Percentiles rank a stretch among this genome's conserved stretches.
These are phyloP conservation scores for Leptopilina drosophilae DNA, from an alignment of 2,888 invertebrate genomes.

Conservation along the genomic window DNA sequence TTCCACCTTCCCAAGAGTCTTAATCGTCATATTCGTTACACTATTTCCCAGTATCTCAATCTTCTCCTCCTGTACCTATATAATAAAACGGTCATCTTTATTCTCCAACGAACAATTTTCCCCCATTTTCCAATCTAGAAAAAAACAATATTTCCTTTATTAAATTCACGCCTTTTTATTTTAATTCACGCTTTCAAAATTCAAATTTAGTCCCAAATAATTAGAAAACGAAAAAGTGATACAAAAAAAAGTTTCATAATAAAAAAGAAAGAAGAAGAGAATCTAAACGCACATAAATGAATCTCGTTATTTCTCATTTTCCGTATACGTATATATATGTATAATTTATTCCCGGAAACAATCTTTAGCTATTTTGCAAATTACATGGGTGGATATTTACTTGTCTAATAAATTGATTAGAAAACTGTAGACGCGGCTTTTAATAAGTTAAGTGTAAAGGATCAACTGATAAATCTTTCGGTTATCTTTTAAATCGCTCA, in stretches of 20 bases:
- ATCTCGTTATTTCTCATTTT: neutral
- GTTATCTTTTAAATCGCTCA: slow-evolving; percentile 28
- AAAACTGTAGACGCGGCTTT: neutral
- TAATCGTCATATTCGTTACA: slow-evolving; percentile 37
- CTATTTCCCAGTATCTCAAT: slow-evolving; percentile 28
- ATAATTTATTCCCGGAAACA: neutral
- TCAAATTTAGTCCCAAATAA: no score
- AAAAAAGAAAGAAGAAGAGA: no score
- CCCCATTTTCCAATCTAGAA: no score
- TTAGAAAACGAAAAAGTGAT: no score
- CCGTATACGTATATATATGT: no score
- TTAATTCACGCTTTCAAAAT: no score
- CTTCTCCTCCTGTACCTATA: no score
- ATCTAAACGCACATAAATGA: no score
- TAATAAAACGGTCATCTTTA: slow-evolving; percentile 31
- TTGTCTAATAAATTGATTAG: slow-evolving; percentile 6
- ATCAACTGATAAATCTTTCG: slow-evolving; percentile 9
- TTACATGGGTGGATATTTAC: slow-evolving; percentile 6
- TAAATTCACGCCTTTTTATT: no score
- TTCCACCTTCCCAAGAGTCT: slow-evolving; percentile 44
- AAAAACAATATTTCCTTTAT: no score
- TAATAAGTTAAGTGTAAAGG: slow-evolving; percentile 1
- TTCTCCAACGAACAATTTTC: neutral
- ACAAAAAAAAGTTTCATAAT: no score
- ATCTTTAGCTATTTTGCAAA: neutral